Conservation (phyloP, 1,140 invertebrate species). For the Chrysopa pallens region DNA sequence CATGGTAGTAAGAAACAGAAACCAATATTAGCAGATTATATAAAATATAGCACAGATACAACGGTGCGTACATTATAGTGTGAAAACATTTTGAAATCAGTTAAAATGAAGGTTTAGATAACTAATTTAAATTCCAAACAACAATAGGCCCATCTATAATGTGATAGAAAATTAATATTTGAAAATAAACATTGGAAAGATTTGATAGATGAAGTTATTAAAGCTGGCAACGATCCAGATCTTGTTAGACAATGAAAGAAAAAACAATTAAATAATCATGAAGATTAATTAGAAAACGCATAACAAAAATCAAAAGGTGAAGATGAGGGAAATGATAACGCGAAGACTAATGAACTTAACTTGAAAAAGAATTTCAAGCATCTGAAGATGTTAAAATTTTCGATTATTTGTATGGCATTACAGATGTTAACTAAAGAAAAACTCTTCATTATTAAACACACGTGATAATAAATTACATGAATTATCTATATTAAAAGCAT, state of each 20-base stretch:
- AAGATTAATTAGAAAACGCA: constrained; percentile 26
- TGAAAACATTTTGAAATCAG: constrained; percentile 65
- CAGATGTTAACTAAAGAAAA: constrained; percentile 89
- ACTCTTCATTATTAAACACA: constrained; percentile 79
- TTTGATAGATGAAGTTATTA: constrained; percentile 78
- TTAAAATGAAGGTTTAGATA: constrained; percentile 84
- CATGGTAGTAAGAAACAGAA: constrained; percentile 63
- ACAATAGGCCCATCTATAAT: constrained; percentile 71
- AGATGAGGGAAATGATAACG: constrained; percentile 14
- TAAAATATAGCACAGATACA: constrained; percentile 92
- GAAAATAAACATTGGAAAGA: constrained; percentile 91
- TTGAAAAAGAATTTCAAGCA: constrained; percentile 36
- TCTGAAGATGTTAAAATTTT: constrained; percentile 51
- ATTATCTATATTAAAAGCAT: constrained; percentile 46
- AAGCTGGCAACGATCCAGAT: constrained; percentile 73
- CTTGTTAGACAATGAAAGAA: constrained; percentile 90
- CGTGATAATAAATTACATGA: constrained; percentile 63
- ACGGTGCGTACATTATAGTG: constrained; percentile 84
- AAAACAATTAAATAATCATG: constrained; percentile 33
- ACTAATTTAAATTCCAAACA: constrained; percentile 84
- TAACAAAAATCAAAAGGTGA: constrained; percentile 30
- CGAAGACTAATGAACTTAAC: constrained; percentile 23
- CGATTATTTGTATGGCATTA: constrained; percentile 86
- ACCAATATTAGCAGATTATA: constrained; percentile 49
- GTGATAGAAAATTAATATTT: constrained; percentile 71